phyloP scores from a whole-genome alignment of 2,888 invertebrate genomes.

The Polia nebulosa region DNA sequence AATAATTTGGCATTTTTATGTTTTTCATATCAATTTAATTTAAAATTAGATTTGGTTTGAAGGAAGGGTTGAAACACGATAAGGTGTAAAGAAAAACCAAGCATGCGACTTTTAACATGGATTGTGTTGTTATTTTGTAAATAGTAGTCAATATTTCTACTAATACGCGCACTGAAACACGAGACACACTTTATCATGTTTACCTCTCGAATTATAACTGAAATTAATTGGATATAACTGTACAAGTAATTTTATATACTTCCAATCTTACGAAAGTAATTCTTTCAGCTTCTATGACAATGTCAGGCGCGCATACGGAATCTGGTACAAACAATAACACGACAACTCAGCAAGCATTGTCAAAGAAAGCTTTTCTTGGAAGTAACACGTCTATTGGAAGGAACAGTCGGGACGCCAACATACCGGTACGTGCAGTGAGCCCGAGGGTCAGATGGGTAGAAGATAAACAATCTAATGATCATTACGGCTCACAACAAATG shows the following conservation, averaged over 20 bases:
- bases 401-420: conserved; percentile 85
- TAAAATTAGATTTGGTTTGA: conserved; percentile 62
- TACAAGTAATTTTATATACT: not conserved
- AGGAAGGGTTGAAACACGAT: conserved; percentile 81
- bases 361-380: conserved; percentile 89
- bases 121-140: conserved; percentile 69
- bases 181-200: conserved; percentile 85
- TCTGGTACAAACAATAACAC: conserved; percentile 86
- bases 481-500: conserved; percentile 84
- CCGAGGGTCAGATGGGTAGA: conserved; percentile 89
- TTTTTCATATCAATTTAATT: conserved; percentile 54
- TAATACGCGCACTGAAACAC: conserved; percentile 73
- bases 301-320: conserved; percentile 92
- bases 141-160: conserved; percentile 75
- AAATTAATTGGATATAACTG: conserved; percentile 5
- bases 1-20: conserved; percentile 81
- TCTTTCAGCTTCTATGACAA: conserved; percentile 93
- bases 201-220: conserved; percentile 42
- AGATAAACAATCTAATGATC: conserved; percentile 84
- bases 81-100: conserved; percentile 80
- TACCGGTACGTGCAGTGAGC: conserved; percentile 89
- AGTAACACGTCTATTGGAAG: conserved; percentile 89
- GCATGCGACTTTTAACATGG: conserved; percentile 81
- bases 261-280: conserved; percentile 36
- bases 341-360: conserved; percentile 85